Evolutionary conservation across 2,888 invertebrate genomes (phyloP).

Genomic region (Kryphioiulus occultus): DNA sequence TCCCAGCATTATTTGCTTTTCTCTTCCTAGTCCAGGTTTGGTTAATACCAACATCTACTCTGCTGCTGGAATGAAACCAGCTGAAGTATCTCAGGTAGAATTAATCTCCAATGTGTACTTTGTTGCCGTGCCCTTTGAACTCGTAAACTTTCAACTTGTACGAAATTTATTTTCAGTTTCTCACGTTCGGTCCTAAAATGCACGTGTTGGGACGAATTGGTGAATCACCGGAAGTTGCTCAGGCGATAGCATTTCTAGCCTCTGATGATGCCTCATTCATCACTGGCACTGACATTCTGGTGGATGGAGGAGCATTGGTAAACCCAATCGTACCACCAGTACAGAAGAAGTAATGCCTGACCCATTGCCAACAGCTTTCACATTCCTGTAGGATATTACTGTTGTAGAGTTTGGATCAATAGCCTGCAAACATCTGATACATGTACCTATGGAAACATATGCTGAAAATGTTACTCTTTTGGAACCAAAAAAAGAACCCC

Average conservation of each 20-base stretch:
- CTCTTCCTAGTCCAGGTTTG: not conserved
- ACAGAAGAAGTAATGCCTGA: too few relatives aligned
- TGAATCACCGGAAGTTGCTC: conserved; percentile 46
- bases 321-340: too few relatives aligned
- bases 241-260: conserved; percentile 25
- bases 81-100: not conserved
- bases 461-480: too few relatives aligned
- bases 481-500: too few relatives aligned
- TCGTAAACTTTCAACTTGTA: too few relatives aligned
- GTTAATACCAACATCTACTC: conserved; percentile 14
- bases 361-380: too few relatives aligned
- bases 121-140: too few relatives aligned
- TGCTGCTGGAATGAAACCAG: not conserved
- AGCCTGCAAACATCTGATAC: too few relatives aligned
- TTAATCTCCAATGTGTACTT: too few relatives aligned
- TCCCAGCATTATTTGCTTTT: not conserved
- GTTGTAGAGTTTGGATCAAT: too few relatives aligned
- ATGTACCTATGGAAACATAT: too few relatives aligned
- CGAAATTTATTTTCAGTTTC: conserved; percentile 24
- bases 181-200: not conserved
- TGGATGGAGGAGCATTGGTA: conserved; percentile 48
- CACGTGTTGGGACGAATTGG: conserved; percentile 37
- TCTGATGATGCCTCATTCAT: conserved; percentile 48
- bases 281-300: conserved; percentile 45
- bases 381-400: too few relatives aligned